Base-by-base conservation (phyloP, 2,113 vertebrate species). In the Brachypteracias leptosomus region DNA sequence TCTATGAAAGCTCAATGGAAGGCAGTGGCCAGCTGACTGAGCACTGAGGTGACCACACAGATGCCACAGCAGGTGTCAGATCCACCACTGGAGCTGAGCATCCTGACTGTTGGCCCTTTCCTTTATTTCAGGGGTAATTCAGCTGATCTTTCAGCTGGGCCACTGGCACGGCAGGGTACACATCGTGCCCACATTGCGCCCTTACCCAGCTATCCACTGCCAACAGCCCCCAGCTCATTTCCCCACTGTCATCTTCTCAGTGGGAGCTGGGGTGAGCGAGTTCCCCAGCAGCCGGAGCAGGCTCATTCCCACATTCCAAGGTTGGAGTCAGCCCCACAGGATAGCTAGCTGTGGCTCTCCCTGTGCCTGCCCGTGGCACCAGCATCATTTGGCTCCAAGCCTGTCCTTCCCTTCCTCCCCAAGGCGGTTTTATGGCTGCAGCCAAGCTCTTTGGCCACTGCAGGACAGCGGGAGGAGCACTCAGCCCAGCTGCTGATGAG, bases 351-450 rank as follows among this genome's bases (percentile, higher is more conserved):
- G 44, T 3, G 6, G 15, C 16, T 52, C 4, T 78, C 8, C 19
- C 78, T 3, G 0, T 63, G n/a, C 86, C n/a, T 2, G 4, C 47
- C n/a, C 10, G 1, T 3, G 1, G 46, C 38, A 49, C 4, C 20
- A 3, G 78, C 85, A 70, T 29, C 36, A 2, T 16, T 68, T 61
- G 57, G 16, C 71, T 73, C 29, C 8, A 4, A 36, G 42, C 70
- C 70, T 5, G 0, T 13, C 76, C 17, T 67, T 49, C 61, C 52
- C 63, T 92, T 93, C 74, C 65, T 85, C 68, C 71, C 63, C 88
- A 15, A 55, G 52, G 61, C 2, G 1, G 59, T 91, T 62, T n/a
- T 10, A 3, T 0, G 3, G 87, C 81, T 7, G 15, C 1, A 2
- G 83, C 59, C 3, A 1, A 93, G 86, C 71, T 42, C 57, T 66